Evolutionary conservation across 1,140 invertebrate species (phyloP), one percentile per base, ranked within the genome.

Genomic region (Dryas iulia): DNA sequence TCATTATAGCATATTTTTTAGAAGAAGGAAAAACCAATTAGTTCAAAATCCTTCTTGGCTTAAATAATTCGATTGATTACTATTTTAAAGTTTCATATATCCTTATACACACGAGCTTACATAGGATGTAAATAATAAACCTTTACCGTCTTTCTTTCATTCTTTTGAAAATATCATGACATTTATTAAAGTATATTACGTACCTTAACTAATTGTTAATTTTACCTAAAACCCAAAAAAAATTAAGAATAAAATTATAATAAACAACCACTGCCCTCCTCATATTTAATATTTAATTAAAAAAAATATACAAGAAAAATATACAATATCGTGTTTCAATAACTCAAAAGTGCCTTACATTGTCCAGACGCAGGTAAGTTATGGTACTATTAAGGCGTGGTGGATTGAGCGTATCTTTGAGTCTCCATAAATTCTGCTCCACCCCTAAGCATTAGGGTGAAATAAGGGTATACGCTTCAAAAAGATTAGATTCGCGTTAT

Each of bases 371-470:
- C 53, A 62, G 28, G 66, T 69, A 35, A 69, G 24, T 59, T 63
- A 69, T 63, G 54, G 31, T 30, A 61, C 58, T 58, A 69, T 68
- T 69, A 63, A 54, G 63, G 72, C 47, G 67, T 33, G 68, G 72
- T 60, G 63, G 68, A 54, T 73, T 65, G 64, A 66, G 18, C 62
- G 68, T 73, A 70, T 73, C 72, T 73, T 66, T 64, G 68, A 56
- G 54, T 58, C 39, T 58, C 62, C 68, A 73, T 73, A 73, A 73
- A 73, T 73, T 70, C n/a, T 21, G 53, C 30, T 58, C 68, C 53
- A 66, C 72, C 72, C 67, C 54, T 52, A 35, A 52, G 35, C 67
- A 61, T 65, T 64, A 56, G 12, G 59, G 60, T 61, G 33, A 73
- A 73, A 69, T 65, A 73, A 39, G 58, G 71, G 67, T 47, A 39